Conservation (phyloP, 2,113 vertebrate genomes). For the Uria aalge region DNA sequence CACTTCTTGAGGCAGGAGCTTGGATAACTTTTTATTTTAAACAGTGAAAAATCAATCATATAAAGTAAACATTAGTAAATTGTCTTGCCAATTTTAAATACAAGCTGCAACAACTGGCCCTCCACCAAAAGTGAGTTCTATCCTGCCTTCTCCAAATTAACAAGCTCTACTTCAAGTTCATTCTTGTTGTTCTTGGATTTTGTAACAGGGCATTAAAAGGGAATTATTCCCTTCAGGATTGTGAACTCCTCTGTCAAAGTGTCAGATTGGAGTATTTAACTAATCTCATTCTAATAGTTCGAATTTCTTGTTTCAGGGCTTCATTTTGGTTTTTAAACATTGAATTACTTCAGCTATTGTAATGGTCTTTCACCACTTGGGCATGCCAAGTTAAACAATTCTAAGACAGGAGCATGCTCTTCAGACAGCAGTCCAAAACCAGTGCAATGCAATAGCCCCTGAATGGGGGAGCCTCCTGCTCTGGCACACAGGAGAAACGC, state of each 20-base stretch:
- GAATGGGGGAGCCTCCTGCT: not conserved
- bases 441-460: not conserved
- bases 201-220: not conserved
- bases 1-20: not conserved
- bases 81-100: not conserved
- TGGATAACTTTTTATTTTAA: not conserved
- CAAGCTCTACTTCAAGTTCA: not conserved
- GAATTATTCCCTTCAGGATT: not conserved
- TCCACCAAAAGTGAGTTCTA: not conserved
- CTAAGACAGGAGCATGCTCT: not conserved
- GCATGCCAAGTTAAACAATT: not conserved
- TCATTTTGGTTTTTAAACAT: not conserved
- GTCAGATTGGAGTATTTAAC: not conserved
- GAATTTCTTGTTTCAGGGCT: not conserved
- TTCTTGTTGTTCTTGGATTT: not conserved
- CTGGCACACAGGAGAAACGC: not conserved
- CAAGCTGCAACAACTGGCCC: fast-evolving
- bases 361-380: not conserved
- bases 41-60: not conserved
- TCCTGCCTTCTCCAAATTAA: not conserved
- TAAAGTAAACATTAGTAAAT: not conserved
- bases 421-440: not conserved
- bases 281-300: not conserved
- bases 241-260: not conserved
- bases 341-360: not conserved